Conservation (phyloP, 2,797 vertebrate species). For the Sebastes cheni region DNA sequence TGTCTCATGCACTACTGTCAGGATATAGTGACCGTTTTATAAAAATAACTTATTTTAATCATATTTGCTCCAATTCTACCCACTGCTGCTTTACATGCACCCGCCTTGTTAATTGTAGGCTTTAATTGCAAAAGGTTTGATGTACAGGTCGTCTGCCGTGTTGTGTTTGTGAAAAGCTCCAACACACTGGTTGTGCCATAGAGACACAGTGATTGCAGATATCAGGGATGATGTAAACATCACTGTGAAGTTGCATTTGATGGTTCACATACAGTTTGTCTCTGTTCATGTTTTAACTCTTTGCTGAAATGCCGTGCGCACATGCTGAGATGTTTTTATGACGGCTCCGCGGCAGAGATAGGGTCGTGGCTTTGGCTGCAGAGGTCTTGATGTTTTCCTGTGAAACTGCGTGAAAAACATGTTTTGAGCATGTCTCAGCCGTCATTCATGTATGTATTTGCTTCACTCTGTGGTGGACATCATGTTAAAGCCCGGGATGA, state of each 20-base stretch:
- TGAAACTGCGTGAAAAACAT: background rate
- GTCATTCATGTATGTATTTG: background rate
- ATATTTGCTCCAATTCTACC: too few species aligned
- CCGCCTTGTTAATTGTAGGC: too few species aligned
- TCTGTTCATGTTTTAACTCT: background rate
- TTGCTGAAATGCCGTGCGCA: background rate
- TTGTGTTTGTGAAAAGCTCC: background rate
- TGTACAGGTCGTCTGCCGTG: background rate
- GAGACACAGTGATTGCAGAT: background rate
- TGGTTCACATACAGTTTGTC: background rate
- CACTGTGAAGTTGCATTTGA: background rate
- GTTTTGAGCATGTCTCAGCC: background rate
- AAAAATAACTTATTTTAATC: too few species aligned
- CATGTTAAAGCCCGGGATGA: background rate
- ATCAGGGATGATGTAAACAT: background rate
- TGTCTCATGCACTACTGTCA: too few species aligned
- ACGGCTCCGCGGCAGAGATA: background rate
- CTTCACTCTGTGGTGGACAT: background rate
- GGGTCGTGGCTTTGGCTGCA: background rate
- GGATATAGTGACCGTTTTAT: too few species aligned
- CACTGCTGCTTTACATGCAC: too few species aligned
- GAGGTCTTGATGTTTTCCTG: background rate
- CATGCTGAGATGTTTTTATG: background rate
- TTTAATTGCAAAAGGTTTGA: background rate
- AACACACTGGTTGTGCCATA: background rate